Conservation (phyloP, 2,797 vertebrate species). For the Chelmon rostratus region DNA sequence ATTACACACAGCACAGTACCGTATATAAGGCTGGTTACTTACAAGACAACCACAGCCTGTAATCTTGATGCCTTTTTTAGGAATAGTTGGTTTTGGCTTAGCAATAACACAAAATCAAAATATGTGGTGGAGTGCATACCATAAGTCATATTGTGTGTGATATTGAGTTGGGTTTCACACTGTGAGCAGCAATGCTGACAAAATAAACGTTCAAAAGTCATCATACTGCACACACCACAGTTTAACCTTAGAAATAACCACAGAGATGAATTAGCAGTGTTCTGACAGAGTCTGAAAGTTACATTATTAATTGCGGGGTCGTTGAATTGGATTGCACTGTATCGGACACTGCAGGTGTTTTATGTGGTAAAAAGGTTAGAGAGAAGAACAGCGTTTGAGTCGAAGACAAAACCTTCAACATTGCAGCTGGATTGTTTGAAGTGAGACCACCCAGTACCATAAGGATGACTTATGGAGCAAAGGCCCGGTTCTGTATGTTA, state of each 20-base stretch:
- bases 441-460: slow-evolving; percentile 15
- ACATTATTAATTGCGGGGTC: not conserved
- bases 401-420: too few species aligned
- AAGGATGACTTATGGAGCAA: slow-evolving; percentile 30
- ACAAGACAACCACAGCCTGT: slow-evolving; percentile 22
- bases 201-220: not conserved
- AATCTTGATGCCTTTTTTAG: slow-evolving; percentile 24
- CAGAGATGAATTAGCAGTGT: too few species aligned
- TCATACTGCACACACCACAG: not conserved
- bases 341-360: not conserved
- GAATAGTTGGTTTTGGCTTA: slow-evolving; percentile 11
- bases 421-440: slow-evolving; percentile 7
- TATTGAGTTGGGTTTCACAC: slow-evolving; percentile 1
- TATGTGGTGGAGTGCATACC: not conserved
- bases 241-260: not conserved
- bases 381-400: not conserved
- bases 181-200: not conserved
- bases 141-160: not conserved
- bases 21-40: slow-evolving; percentile 11
- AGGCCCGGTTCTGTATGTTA: slow-evolving; percentile 17
- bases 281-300: not conserved
- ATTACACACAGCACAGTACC: slow-evolving; percentile 24
- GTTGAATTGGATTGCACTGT: not conserved
- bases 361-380: not conserved
- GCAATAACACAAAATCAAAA: slow-evolving; percentile 19